Percentiles rank a stretch among this genome's conserved stretches.
These are phyloP conservation scores for Hyperoplus lanceolatus DNA, from an alignment of 2,797 vertebrate genomes.

Conservation along the genomic window DNA sequence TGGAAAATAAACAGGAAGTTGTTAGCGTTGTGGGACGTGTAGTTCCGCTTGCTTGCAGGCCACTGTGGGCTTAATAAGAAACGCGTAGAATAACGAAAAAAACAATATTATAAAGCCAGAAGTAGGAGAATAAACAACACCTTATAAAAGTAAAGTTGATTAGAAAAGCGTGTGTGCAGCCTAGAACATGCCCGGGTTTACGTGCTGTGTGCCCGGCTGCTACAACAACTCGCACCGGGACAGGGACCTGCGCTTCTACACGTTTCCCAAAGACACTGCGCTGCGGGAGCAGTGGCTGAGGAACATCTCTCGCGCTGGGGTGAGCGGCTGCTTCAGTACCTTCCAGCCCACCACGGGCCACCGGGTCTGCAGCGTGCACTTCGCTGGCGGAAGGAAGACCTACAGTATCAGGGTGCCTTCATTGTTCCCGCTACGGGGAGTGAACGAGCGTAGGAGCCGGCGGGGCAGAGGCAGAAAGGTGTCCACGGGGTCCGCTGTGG, in stretches of 20 bases:
- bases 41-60: slow-evolving; percentile 88
- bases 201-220: slow-evolving; percentile 98
- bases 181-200: slow-evolving; percentile 94
- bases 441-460: slow-evolving; percentile 92
- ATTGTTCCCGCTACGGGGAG: slow-evolving; percentile 94
- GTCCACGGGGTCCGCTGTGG: slow-evolving; percentile 61
- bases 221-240: slow-evolving; percentile 98
- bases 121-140: slow-evolving; percentile 63
- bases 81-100: slow-evolving; percentile 80
- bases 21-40: slow-evolving; percentile 90
- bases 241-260: slow-evolving; percentile 96
- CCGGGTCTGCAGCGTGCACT: slow-evolving; percentile 97
- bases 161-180: not conserved
- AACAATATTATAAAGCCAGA: too few relatives aligned
- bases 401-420: slow-evolving; percentile 95
- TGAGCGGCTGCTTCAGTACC: slow-evolving; percentile 98
- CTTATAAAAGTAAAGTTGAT: slow-evolving; percentile 70
- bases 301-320: slow-evolving; percentile 97
- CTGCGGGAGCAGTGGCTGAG: slow-evolving; percentile 95
- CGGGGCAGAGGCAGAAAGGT: slow-evolving; percentile 85
- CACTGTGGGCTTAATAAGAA: slow-evolving; percentile 78
- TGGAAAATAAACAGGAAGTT: slow-evolving; percentile 87
- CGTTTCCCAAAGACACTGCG: slow-evolving; percentile 95
- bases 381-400: slow-evolving; percentile 95
- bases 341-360: slow-evolving; percentile 98